Percentiles rank a stretch among this genome's conserved stretches.
phyloP scores from a whole-genome alignment of 2,888 invertebrate genomes.

The Drosophila ochracea region DNA sequence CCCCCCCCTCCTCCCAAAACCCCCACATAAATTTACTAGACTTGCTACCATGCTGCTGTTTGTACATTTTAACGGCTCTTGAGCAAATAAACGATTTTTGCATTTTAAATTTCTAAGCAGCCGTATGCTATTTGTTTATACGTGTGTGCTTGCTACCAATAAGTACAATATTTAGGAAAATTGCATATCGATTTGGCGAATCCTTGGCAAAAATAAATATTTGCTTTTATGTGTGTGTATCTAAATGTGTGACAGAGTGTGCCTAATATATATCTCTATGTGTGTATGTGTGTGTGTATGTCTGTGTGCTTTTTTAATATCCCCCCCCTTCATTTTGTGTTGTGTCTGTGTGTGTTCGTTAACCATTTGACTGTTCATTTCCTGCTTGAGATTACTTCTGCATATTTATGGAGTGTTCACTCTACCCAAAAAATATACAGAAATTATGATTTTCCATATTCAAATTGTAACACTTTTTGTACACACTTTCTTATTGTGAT shows the following conservation, averaged over 20 bases:
- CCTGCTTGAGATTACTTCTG: constrained; percentile 64
- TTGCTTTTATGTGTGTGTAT: constrained; percentile 4
- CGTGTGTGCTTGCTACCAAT: constrained; percentile 33
- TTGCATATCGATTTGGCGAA: constrained; percentile 67
- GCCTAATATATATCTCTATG: constrained; percentile 1
- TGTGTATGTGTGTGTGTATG: constrained; percentile 14
- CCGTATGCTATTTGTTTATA: constrained; percentile 28
- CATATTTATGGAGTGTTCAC: constrained; percentile 18
- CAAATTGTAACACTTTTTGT: constrained; percentile 4
- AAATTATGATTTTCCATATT: constrained; percentile 28
- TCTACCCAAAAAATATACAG: constrained; percentile 18
- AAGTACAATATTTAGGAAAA: constrained; percentile 65
- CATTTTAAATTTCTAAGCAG: constrained; percentile 74
- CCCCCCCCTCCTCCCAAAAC: too few relatives aligned
- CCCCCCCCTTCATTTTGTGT: constrained; percentile 19
- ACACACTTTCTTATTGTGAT: neutral
- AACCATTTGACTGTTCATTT: constrained; percentile 60
- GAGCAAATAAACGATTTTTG: constrained; percentile 80
- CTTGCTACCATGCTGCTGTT: constrained; percentile 36
- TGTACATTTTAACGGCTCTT: constrained; percentile 76
- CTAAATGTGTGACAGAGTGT: constrained; percentile 40
- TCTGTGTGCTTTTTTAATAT: constrained; percentile 39
- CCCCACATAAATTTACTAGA: neutral
- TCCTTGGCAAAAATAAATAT: constrained; percentile 45
- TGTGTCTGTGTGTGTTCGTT: constrained; percentile 24